Evolutionary conservation across 30 jellyfish, hydroid and myxozoan genomes (phyloP).

Genomic region (Hydra vulgaris): DNA sequence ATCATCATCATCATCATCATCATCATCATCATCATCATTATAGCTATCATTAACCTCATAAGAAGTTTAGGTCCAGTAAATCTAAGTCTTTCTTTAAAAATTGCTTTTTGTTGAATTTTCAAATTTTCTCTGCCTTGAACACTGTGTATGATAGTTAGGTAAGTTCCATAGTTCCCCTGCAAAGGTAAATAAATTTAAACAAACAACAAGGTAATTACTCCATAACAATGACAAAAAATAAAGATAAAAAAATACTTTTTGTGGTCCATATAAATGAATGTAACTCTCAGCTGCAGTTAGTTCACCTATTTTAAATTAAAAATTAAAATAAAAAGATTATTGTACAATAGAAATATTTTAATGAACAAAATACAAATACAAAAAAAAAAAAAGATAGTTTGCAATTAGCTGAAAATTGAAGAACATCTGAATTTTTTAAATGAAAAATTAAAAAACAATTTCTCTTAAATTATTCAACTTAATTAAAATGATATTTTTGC

Average conservation of each 20-base stretch:
- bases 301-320: conserved; percentile 60
- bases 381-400: too few species aligned
- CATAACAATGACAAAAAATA: neutral
- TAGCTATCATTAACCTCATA: conserved; percentile 76
- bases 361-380: too few species aligned
- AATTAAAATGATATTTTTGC: too few species aligned
- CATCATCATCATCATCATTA: too few species aligned
- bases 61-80: conserved; percentile 51
- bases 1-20: too few species aligned
- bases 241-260: neutral
- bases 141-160: conserved; percentile 62
- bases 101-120: conserved; percentile 29
- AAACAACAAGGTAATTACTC: neutral
- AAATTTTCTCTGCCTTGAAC: conserved; percentile 29
- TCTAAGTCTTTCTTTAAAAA: conserved; percentile 43
- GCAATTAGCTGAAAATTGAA: too few species aligned
- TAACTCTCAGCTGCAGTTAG: conserved; percentile 86
- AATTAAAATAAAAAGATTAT: neutral
- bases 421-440: too few species aligned
- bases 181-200: too few species aligned
- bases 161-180: conserved; percentile 82
- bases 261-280: conserved; percentile 31
- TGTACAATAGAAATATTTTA: neutral
- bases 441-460: too few species aligned
- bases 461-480: too few species aligned